Evolutionary conservation across 2,113 vertebrate species (phyloP).

Genomic region (Chaetops frenatus): DNA sequence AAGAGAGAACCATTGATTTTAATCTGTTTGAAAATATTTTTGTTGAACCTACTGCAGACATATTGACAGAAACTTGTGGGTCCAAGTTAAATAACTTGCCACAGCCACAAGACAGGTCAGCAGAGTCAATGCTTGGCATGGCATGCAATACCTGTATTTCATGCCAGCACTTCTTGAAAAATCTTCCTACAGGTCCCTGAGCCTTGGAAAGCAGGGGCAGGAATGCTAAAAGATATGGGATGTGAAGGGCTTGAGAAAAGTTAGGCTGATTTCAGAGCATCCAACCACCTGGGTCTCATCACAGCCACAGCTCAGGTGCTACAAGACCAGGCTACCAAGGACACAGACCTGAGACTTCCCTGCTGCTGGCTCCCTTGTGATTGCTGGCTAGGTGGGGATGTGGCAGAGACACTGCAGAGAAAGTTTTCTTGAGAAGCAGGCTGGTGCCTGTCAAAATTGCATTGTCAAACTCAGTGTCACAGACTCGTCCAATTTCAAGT

Average conservation of each 20-base stretch:
- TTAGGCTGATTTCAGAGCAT: neutral
- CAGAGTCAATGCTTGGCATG: neutral
- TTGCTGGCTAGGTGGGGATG: neutral
- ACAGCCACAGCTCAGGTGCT: neutral
- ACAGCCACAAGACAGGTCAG: neutral
- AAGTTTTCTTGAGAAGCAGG: neutral
- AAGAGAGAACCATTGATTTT: neutral
- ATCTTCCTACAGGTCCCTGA: neutral
- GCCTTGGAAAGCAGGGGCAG: neutral
- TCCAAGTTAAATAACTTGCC: neutral
- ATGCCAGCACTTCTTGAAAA: neutral
- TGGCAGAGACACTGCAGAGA: neutral
- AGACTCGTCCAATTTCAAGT: neutral
- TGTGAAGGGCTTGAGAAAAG: neutral
- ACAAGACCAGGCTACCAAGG: neutral
- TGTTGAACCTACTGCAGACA: neutral
- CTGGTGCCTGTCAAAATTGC: neutral
- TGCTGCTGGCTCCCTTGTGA: neutral
- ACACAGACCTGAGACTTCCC: neutral
- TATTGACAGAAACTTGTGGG: neutral
- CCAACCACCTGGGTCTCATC: neutral
- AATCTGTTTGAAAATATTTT: neutral
- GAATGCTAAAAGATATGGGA: neutral
- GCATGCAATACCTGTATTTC: neutral
- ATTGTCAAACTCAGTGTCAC: neutral